These are phyloP conservation scores for Ips typographus DNA, from an alignment of 1,140 invertebrate species.

Conservation along the genomic window DNA sequence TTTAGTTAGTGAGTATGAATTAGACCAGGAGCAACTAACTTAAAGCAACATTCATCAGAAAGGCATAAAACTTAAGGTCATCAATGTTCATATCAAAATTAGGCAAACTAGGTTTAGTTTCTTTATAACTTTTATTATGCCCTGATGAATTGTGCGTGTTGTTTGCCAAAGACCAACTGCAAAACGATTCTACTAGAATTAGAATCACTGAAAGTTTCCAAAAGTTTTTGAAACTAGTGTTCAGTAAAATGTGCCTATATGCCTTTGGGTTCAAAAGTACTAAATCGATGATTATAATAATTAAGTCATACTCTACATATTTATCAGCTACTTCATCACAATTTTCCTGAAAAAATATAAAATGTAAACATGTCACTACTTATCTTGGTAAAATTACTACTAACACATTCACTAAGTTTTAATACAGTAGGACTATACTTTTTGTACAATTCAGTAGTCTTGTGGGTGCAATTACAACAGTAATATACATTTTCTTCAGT, in stretches of 20 bases:
- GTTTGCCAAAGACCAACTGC: constrained; percentile 52
- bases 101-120: constrained; percentile 48
- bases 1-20: no score
- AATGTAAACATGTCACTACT: constrained; percentile 22
- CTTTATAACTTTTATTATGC: no score
- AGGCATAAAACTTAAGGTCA: constrained; percentile 46
- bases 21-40: constrained; percentile 20
- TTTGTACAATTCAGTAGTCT: constrained; percentile 62
- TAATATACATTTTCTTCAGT: constrained; percentile 41
- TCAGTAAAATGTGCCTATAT: constrained; percentile 80
- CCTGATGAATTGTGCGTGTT: background rate
- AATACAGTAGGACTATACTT: constrained; percentile 68
- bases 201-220: constrained; percentile 64
- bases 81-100: constrained; percentile 42
- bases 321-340: constrained; percentile 79
- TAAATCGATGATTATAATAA: constrained; percentile 81
- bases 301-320: constrained; percentile 85
- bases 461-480: constrained; percentile 67
- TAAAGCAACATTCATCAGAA: constrained; percentile 44
- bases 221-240: constrained; percentile 69
- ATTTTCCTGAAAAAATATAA: constrained; percentile 60
- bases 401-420: constrained; percentile 73
- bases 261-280: constrained; percentile 76
- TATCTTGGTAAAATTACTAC: constrained; percentile 45
- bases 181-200: constrained; percentile 62